Base-by-base conservation (phyloP, 2,888 invertebrate species). In the Drosophila pseudotalamancana region DNA sequence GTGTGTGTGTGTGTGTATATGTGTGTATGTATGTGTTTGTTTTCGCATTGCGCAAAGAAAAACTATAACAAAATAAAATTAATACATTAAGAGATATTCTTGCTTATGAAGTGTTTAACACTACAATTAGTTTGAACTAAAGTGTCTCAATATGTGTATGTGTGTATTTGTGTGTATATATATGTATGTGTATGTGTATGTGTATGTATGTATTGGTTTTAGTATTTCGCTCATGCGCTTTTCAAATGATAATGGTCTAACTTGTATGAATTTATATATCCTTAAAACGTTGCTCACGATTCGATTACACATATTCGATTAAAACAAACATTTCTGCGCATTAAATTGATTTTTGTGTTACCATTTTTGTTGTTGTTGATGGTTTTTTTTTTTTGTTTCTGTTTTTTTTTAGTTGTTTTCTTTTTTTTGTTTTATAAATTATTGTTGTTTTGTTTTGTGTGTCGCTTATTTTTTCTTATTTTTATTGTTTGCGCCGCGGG, bases 401-500 rank as follows among this genome's bases (percentile, higher is more conserved):
- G 43, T 56, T 49, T 43, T 32, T 62, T 67, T 40, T 14, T 59
- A n/a, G n/a, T 72, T 27, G 43, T 56, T 49, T 43, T 32, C 60
- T 67, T 40, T 14, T 59, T 35, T 48, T 46, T 31, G 43, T 59
- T 9, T 48, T 59, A 50, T 70, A 51, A 55, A 45, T 66, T 67
- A 56, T 64, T 75, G 72, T 63, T 48, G 46, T 54, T 51, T 45
- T 32, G 53, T 29, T 37, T 23, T 49, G 21, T 61, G 19, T 55
- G 25, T 29, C 69, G 92, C 94, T 95, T 95, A 97, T 96, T 97
- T 97, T 93, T 96, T 96, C 94, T 97, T 97, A 93, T 96, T 97
- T 93, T 97, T 97, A 93, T 97, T 97, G 92, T 97, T 96, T 90
- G 97, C 96, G 87, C 97, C 97, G 88, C 98, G 94, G 55, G 99